A percentile compares a stretch with the other conserved stretches of the same genome.
Evolutionary conservation across 2,797 vertebrate genomes (phyloP).

Genomic region (Anguilla pacifica): DNA sequence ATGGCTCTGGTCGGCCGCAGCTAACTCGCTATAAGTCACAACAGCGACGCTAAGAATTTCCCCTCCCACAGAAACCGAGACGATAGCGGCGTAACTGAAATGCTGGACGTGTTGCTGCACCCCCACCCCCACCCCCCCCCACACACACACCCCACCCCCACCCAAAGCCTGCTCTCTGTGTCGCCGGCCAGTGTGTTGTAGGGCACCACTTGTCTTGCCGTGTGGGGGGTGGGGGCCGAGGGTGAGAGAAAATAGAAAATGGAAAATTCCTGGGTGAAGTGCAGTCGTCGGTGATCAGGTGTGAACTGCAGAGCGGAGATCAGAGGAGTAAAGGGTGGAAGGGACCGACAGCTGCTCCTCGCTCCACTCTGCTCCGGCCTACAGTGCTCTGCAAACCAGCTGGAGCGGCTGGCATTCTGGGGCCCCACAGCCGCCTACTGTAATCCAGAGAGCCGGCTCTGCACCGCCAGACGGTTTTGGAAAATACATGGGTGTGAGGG

Average conservation of each 20-base stretch:
- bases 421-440: conserved; percentile 19
- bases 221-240: conserved; percentile 37
- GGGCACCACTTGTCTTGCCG: conserved; percentile 64
- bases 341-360: conserved; percentile 64
- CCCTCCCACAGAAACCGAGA: conserved; percentile 48
- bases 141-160: conserved; percentile 13
- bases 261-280: conserved; percentile 81
- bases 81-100: conserved; percentile 52
- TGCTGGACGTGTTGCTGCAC: conserved; percentile 59
- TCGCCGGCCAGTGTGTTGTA: conserved; percentile 52
- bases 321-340: conserved; percentile 59
- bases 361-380: conserved; percentile 41
- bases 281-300: conserved; percentile 76
- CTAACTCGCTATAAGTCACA: conserved; percentile 5
- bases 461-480: not conserved
- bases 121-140: conserved; percentile 23
- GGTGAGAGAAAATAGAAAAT: conserved; percentile 76
- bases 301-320: conserved; percentile 70
- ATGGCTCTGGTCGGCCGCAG: not conserved
- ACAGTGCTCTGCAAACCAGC: conserved; percentile 51
- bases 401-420: conserved; percentile 40
- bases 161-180: conserved; percentile 44
- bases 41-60: conserved; percentile 34
- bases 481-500: not conserved
- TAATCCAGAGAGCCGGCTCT: conserved; percentile 2